Conservation (phyloP, 2,113 vertebrate species). For the Ariopsis seemanni region DNA sequence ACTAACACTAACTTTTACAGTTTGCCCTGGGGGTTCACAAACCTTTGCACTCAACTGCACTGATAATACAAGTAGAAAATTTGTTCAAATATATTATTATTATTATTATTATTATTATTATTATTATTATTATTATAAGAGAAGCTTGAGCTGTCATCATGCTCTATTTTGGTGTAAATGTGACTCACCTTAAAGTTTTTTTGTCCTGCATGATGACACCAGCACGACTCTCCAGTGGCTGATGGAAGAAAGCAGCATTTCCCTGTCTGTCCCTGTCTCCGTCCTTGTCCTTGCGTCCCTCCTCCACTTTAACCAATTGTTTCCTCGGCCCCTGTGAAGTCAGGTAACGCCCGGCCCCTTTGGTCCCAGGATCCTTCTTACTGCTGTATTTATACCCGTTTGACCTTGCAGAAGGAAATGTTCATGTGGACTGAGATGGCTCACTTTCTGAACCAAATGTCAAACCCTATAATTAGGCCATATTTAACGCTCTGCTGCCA, state of each 20-base stretch:
- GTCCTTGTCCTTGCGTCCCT: background rate
- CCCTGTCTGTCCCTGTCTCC: background rate
- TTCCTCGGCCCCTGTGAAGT: slow-evolving; percentile 63
- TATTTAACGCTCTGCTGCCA: slow-evolving; percentile 69
- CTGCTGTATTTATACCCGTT: slow-evolving; percentile 76
- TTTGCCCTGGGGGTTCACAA: background rate
- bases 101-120: background rate
- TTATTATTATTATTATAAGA: background rate
- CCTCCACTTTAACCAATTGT: slow-evolving; percentile 68
- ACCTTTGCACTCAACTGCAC: background rate
- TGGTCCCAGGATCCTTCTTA: slow-evolving; percentile 66
- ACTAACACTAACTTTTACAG: background rate
- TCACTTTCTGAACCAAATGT: slow-evolving; percentile 74
- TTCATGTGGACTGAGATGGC: slow-evolving; percentile 68
- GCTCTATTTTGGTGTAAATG: background rate
- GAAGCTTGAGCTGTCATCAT: background rate
- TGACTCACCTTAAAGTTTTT: background rate
- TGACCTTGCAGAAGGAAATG: slow-evolving; percentile 77
- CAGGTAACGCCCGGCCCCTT: slow-evolving; percentile 64
- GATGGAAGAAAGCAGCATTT: background rate
- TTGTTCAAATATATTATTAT: too few species aligned
- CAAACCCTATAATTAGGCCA: slow-evolving; percentile 75
- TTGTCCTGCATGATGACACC: background rate
- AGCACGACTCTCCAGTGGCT: background rate
- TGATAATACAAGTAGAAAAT: background rate